These are phyloP conservation scores for Falco naumanni DNA, from an alignment of 2,797 vertebrate genomes.

Conservation along the genomic window DNA sequence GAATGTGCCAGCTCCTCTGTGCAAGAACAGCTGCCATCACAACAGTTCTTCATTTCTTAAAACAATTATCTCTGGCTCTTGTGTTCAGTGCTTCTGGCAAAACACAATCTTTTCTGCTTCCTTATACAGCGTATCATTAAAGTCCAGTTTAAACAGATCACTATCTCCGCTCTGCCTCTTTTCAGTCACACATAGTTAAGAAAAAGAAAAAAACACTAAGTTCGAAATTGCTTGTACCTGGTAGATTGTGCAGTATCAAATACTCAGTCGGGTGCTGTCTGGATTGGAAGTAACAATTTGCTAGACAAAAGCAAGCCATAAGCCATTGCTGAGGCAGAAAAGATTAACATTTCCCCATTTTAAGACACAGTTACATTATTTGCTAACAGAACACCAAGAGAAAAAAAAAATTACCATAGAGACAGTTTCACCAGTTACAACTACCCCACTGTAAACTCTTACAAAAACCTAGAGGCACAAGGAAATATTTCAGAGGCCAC, in stretches of 20 bases:
- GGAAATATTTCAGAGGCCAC: not conserved
- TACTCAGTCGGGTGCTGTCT: not conserved
- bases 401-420: not conserved
- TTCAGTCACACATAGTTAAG: conserved; percentile 1
- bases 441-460: not conserved
- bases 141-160: conserved; percentile 32
- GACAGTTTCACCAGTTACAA: not conserved
- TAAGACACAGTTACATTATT: not conserved
- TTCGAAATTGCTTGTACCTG: not conserved
- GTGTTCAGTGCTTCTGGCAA: not conserved
- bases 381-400: not conserved
- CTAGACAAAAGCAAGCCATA: not conserved
- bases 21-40: not conserved
- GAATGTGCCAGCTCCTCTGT: not conserved
- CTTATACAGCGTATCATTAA: not conserved
- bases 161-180: conserved; percentile 13
- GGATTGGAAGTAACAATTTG: not conserved
- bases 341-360: not conserved
- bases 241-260: not conserved
- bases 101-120: not conserved
- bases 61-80: not conserved
- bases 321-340: not conserved
- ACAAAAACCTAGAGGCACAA: not conserved
- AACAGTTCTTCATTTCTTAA: not conserved
- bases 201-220: not conserved